A percentile compares a stretch with the other conserved stretches of the same genome.
Conservation (phyloP, 2,113 vertebrate genomes). For the Cromileptes altivelis region DNA sequence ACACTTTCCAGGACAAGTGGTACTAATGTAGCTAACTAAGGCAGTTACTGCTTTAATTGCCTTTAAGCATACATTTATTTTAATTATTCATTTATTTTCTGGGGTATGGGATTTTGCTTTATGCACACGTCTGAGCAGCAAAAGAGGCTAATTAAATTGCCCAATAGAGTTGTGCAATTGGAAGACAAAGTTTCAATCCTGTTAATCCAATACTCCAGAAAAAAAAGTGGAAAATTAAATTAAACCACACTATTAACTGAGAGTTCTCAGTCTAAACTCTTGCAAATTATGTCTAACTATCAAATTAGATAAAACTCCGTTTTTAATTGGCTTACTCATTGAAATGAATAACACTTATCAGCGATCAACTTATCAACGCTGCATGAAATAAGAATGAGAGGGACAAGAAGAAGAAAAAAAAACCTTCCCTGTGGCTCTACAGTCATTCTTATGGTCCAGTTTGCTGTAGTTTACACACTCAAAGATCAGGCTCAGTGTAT, state of each 20-base stretch:
- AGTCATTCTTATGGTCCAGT: slow-evolving; percentile 54
- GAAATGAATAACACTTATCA: slow-evolving; percentile 87
- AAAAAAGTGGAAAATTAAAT: slow-evolving; percentile 80
- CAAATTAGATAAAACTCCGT: slow-evolving; percentile 84
- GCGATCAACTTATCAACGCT: slow-evolving; percentile 84
- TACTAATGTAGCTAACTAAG: slow-evolving; percentile 74
- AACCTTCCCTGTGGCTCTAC: slow-evolving; percentile 54
- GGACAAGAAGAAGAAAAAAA: slow-evolving; percentile 32
- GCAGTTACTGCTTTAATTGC: slow-evolving; percentile 81
- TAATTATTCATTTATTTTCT: slow-evolving; percentile 81
- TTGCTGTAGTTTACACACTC: slow-evolving; percentile 60
- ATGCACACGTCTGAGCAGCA: slow-evolving; percentile 70
- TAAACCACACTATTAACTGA: slow-evolving; percentile 79
- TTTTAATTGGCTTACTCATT: slow-evolving; percentile 87
- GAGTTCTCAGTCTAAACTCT: slow-evolving; percentile 81
- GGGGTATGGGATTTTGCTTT: slow-evolving; percentile 70
- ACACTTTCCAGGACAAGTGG: slow-evolving; percentile 72
- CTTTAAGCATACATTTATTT: slow-evolving; percentile 82
- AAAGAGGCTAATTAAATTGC: slow-evolving; percentile 79
- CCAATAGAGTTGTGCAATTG: slow-evolving; percentile 74
- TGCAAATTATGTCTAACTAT: slow-evolving; percentile 84
- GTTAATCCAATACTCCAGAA: slow-evolving; percentile 72
- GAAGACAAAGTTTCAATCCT: slow-evolving; percentile 79
- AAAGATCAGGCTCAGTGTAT: slow-evolving; percentile 52
- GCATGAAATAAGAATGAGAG: slow-evolving; percentile 70